These are phyloP conservation scores for Ophiodon elongatus DNA, from an alignment of 2,113 vertebrate genomes.

Conservation along the genomic window DNA sequence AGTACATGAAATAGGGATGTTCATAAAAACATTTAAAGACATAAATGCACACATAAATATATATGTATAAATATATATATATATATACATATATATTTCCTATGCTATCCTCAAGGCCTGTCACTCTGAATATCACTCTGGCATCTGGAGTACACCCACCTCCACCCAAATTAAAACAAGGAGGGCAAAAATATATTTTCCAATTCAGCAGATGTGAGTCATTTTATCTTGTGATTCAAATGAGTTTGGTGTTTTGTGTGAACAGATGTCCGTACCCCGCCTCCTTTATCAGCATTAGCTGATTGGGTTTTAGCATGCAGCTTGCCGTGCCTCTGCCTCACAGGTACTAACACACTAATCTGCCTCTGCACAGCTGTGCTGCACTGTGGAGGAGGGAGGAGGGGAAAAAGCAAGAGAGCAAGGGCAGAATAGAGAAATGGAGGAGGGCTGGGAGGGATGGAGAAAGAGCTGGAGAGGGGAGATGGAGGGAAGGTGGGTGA, in stretches of 20 bases:
- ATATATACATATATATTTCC: background rate
- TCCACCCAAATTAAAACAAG: conserved; percentile 83
- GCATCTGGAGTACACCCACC: conserved; percentile 77
- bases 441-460: conserved; percentile 65
- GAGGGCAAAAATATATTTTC: conserved; percentile 84
- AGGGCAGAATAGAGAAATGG: conserved; percentile 64
- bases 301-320: conserved; percentile 88
- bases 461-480: conserved; percentile 61
- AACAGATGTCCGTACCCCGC: conserved; percentile 89
- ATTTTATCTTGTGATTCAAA: conserved; percentile 89
- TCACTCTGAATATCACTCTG: conserved; percentile 68
- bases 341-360: conserved; percentile 88
- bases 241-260: conserved; percentile 88
- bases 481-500: conserved; percentile 48
- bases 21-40: conserved; percentile 2
- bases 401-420: conserved; percentile 60
- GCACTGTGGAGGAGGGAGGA: conserved; percentile 55
- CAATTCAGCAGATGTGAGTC: conserved; percentile 88
- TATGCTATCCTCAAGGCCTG: conserved; percentile 50
- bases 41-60: conserved; percentile 1
- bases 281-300: conserved; percentile 90
- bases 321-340: conserved; percentile 82
- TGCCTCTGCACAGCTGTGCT: conserved; percentile 84
- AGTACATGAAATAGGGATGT: conserved; percentile 8
- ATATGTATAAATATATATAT: background rate